Percentiles rank a stretch among this genome's conserved stretches.
Evolutionary conservation across 2,113 vertebrate species (phyloP).

Genomic region (Corythornis madagascariensis): DNA sequence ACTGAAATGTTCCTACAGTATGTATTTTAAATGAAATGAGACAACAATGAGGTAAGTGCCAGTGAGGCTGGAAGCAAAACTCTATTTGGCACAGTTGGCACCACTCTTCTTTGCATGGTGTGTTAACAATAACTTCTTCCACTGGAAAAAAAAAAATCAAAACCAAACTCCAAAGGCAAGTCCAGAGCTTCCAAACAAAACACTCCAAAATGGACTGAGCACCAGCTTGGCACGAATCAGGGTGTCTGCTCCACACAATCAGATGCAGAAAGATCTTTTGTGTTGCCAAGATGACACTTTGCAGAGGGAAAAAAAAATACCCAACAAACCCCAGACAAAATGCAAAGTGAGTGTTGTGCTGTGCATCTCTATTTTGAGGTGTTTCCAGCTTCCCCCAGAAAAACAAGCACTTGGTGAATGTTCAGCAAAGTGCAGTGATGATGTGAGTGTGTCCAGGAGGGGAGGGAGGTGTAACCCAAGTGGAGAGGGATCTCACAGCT

Average conservation of each 20-base stretch:
- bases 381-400: background rate
- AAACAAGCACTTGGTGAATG: background rate
- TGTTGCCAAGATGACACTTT: background rate
- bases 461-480: background rate
- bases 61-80: background rate
- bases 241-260: background rate
- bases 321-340: background rate
- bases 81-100: background rate
- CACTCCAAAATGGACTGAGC: background rate
- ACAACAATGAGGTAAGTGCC: conserved; percentile 6
- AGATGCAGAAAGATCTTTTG: background rate
- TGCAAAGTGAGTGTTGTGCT: background rate
- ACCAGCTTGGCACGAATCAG: background rate
- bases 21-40: background rate
- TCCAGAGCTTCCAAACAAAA: background rate
- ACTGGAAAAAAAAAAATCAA: background rate
- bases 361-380: background rate
- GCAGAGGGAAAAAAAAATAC: background rate
- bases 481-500: background rate
- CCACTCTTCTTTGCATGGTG: rapidly evolving
- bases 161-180: background rate
- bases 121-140: background rate
- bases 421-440: background rate
- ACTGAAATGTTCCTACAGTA: conserved; percentile 4
- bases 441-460: background rate